Percentiles rank a stretch among this genome's conserved stretches.
Evolutionary conservation across 2,113 vertebrate genomes (phyloP).

Genomic region (Taurulus bubalis): DNA sequence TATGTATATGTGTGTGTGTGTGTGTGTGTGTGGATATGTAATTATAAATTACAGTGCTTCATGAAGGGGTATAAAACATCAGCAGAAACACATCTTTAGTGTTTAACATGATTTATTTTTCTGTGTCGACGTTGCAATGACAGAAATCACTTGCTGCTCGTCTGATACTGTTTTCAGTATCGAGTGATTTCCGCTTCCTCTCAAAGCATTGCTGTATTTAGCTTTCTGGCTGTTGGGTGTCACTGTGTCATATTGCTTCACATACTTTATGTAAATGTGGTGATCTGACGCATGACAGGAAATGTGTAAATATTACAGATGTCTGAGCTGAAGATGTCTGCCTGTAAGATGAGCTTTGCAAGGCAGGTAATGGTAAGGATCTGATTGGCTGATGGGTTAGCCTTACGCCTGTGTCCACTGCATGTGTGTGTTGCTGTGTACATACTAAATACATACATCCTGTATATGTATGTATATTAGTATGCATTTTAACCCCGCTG

Average conservation of each 20-base stretch:
- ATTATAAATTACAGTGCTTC: neutral
- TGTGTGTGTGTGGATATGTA: too few relatives aligned
- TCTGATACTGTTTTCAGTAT: conserved; percentile 39
- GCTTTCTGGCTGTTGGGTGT: conserved; percentile 62
- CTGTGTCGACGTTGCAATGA: neutral
- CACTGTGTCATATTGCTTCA: conserved; percentile 49
- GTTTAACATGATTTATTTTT: conserved; percentile 3
- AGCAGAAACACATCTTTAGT: neutral
- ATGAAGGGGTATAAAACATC: neutral
- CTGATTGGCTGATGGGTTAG: conserved; percentile 79
- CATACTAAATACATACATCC: neutral
- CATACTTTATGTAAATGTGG: conserved; percentile 64
- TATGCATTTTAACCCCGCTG: conserved; percentile 77
- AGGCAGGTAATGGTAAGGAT: conserved; percentile 94
- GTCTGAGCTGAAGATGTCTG: conserved; percentile 93
- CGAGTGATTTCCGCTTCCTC: conserved; percentile 52
- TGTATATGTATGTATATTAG: conserved; percentile 59
- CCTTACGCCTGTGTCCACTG: conserved; percentile 69
- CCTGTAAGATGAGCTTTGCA: conserved; percentile 89
- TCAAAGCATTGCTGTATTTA: conserved; percentile 39
- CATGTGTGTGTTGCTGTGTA: conserved; percentile 46
- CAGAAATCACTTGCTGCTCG: conserved; percentile 15
- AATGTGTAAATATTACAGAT: conserved; percentile 94
- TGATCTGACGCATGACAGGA: conserved; percentile 88
- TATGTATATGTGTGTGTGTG: neutral